These are phyloP conservation scores for zebrafish (Danio rerio) DNA, from an alignment of 2,113 vertebrate genomes.

Conservation along the genomic window DNA sequence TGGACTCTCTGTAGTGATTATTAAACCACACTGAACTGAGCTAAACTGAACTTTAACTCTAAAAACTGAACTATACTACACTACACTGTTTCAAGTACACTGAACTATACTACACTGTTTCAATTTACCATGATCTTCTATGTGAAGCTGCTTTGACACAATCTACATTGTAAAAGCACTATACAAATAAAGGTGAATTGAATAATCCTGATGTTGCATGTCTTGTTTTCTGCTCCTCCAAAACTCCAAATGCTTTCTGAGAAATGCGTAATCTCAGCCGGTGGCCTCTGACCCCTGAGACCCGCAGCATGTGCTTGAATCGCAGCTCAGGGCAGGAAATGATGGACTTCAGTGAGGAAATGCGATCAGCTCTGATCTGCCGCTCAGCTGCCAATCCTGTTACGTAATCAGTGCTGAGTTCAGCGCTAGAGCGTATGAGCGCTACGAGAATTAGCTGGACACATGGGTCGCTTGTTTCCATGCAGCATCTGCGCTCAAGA, in stretches of 20 bases:
- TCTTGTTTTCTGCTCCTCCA: background rate
- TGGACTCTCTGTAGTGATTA: background rate
- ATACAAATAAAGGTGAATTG: too few relatives aligned
- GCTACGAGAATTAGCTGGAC: background rate
- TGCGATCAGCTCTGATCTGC: conserved; percentile 16
- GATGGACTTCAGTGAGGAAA: conserved; percentile 15
- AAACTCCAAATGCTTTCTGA: conserved; percentile 2
- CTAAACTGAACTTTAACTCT: too few relatives aligned
- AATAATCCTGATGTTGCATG: background rate
- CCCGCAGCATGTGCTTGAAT: conserved; percentile 29
- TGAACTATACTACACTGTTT: too few relatives aligned
- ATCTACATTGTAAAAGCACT: too few relatives aligned
- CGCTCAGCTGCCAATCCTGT: conserved; percentile 10
- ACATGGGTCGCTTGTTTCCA: background rate
- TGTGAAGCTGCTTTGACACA: too few relatives aligned
- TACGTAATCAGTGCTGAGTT: background rate
- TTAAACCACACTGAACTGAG: too few relatives aligned
- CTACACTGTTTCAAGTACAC: too few relatives aligned
- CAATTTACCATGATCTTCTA: too few relatives aligned
- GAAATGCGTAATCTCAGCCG: conserved; percentile 15
- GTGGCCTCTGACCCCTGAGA: conserved; percentile 7
- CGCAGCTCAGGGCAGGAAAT: conserved; percentile 41
- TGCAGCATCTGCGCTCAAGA: background rate
- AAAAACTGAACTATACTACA: too few relatives aligned
- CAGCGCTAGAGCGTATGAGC: background rate